These are phyloP conservation scores for Bedellia somnulentella DNA, from an alignment of 2,888 invertebrate species.

Conservation along the genomic window DNA sequence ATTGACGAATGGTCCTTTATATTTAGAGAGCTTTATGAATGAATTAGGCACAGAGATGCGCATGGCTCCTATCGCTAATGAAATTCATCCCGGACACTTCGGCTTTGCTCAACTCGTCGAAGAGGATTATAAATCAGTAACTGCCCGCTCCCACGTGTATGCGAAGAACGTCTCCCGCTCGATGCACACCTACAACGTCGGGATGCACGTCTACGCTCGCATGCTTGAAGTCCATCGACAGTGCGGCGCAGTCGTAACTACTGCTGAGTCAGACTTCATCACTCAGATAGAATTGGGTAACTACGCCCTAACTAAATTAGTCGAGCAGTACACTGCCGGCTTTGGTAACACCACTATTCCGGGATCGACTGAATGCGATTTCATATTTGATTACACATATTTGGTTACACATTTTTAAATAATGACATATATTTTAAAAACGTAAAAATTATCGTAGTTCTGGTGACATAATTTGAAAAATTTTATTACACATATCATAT, in stretches of 20 bases:
- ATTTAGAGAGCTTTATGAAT: constrained; percentile 8
- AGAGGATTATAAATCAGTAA: background rate
- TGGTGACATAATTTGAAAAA: too few relatives aligned
- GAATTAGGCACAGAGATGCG: constrained; percentile 10
- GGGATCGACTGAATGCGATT: too few relatives aligned
- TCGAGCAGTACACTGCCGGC: background rate
- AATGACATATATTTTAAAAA: too few relatives aligned
- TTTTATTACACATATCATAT: too few relatives aligned
- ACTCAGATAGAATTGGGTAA: background rate
- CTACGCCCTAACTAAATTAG: background rate
- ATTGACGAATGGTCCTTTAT: constrained; percentile 2
- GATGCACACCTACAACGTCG: constrained; percentile 5
- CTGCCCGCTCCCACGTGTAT: constrained; percentile 7
- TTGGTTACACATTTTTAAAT: too few relatives aligned
- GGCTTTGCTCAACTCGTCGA: constrained; percentile 5
- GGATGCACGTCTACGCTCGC: background rate
- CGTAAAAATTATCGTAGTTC: too few relatives aligned
- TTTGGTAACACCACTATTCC: background rate
- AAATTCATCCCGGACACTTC: constrained; percentile 7
- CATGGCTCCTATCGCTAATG: constrained; percentile 7
- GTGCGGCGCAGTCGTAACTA: background rate
- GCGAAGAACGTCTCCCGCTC: constrained; percentile 9
- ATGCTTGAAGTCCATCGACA: background rate
- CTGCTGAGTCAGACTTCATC: background rate
- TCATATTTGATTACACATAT: too few relatives aligned